Evolutionary conservation across 2,797 vertebrate genomes (phyloP), one percentile per base, ranked within the genome.

Genomic region (Esox lucius): DNA sequence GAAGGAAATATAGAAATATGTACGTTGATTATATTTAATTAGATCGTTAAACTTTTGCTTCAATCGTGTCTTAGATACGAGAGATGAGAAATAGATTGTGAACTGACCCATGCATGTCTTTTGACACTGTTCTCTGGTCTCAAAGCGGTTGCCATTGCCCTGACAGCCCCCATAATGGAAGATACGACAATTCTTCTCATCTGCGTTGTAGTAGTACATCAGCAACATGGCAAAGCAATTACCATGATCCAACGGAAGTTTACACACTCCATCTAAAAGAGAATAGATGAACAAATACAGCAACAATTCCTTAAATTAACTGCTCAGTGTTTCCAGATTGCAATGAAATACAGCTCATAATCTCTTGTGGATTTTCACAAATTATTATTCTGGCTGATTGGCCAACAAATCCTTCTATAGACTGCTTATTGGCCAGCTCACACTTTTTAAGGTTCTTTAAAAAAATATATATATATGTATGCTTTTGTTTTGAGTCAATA

Each of bases 141-240:
- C 65, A n/a, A 88, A 88, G 0, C 84, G 81, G 82, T 88, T 88
- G 22, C 78, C 87, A 33, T 88, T 88, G 24, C 87, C 87, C 6
- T 74, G 69, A 51, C 87, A 88, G 31, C 87, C 87, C 5, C 72
- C 11, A 9, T 88, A 87, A 6, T 82, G 16, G 73, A 88, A 88
- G 24, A 81, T 4, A 0, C 83, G 79, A 64, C 87, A 88, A 53
- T n/a, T 68, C 19, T 72, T 79, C 68, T 82, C 76, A 31, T 64
- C 5, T 0, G 0, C 5, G 59, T 77, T 49, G 12, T 80, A 88
- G 72, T 83, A 78, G 76, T 33, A 82, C 79, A 7, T 78, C 2
- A 62, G 2, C 1, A 71, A 3, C 0, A n/a, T 16, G 17, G 59
- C 87, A 0, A 35, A 66, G 64, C 87, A 88, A 5, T 0, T 15